Percentiles rank a stretch among this genome's conserved stretches.
phyloP scores from a whole-genome alignment of 2,113 vertebrate genomes.

The Rynchops niger region DNA sequence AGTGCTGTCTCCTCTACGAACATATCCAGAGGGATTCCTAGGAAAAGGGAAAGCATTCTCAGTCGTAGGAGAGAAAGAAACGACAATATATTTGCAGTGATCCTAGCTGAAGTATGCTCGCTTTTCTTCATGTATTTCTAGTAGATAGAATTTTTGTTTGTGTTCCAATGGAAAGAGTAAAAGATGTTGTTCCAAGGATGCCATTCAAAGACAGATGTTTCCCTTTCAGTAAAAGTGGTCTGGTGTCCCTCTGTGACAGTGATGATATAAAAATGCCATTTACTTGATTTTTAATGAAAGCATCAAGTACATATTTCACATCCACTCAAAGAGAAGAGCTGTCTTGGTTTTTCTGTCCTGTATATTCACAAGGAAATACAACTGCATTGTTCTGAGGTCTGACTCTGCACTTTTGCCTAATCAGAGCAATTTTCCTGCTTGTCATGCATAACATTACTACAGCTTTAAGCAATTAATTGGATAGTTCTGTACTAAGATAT shows the following conservation, averaged over 20 bases:
- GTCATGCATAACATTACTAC: slow-evolving; percentile 73
- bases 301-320: slow-evolving; percentile 34
- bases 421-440: slow-evolving; percentile 72
- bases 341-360: slow-evolving; percentile 16
- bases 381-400: slow-evolving; percentile 49
- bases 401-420: slow-evolving; percentile 69
- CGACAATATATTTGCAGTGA: neutral
- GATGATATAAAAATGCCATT: slow-evolving; percentile 41
- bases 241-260: slow-evolving; percentile 10
- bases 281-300: slow-evolving; percentile 64
- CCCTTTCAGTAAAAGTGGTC: neutral
- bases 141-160: neutral
- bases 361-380: slow-evolving; percentile 37
- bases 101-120: neutral
- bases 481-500: slow-evolving; percentile 69
- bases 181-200: neutral
- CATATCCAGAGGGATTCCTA: neutral
- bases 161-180: neutral
- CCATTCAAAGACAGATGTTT: neutral
- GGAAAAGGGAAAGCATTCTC: neutral
- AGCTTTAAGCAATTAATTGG: slow-evolving; percentile 73
- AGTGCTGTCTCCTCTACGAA: neutral
- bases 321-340: slow-evolving; percentile 35
- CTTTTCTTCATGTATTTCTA: neutral
- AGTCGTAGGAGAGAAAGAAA: neutral